Base-by-base conservation (phyloP, 2,113 vertebrate genomes). In the Naja naja region DNA sequence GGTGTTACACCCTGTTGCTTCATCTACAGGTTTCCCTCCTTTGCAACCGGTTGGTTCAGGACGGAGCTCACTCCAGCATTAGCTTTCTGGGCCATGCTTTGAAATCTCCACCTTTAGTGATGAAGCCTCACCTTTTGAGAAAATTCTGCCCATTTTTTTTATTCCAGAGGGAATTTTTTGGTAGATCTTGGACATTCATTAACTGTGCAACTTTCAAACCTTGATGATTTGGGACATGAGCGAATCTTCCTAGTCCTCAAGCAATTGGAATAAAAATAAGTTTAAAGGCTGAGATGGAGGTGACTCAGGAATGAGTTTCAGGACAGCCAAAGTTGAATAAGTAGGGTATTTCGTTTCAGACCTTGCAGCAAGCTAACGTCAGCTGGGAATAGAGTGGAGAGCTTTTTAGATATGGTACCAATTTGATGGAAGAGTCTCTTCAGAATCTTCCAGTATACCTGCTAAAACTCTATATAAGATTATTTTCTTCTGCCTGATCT, bases 1-100 rank as follows among this genome's bases (percentile, higher is more conserved):
- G 58, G 85, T 93, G 87, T 81, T 91, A 85, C 93, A 89, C 81
- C 88, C 69, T 89, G 47, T 94, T 94, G 90, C 91, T 34, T 87
- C 93, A 91, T 14, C 56, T 45, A 20, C 74, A 47, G 64, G 47
- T 91, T 93, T 89, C 39, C 86, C 93, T 91, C 54, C 55, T 92
- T 49, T 55, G 25, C 12, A 89, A 92, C 93, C 56, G 39, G 93
- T 94, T 92, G 55, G 91, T 60, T 89, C 88, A 92, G 93, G 74
- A 34, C 16, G 30, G 11, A 47, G 2, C 87, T 91, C 43, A 58
- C 54, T 89, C 45, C 27, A 53, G 45, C 34, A 18, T 47, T 23
- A 90, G 55, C 34, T 91, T 89, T 92, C 55, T 47, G 88, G 20
- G 47, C 47, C 23, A 25, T 85, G 74, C 45, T 85, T 90, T 69